Base-by-base conservation (phyloP, 2,113 vertebrate genomes). In the Stomatorhinus ivindoensis region DNA sequence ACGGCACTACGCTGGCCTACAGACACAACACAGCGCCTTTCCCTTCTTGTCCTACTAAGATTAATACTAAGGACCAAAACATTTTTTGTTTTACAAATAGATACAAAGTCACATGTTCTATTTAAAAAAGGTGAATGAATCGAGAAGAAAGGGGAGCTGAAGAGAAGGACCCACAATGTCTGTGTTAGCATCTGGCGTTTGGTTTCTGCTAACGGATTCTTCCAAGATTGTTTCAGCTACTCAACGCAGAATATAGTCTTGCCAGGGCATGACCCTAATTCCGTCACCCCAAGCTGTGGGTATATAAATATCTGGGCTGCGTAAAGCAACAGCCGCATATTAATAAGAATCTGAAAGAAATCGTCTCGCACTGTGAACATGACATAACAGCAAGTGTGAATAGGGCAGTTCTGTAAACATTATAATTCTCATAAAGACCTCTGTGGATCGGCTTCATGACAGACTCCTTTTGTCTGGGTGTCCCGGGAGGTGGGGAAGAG, bases 401-500 rank as follows among this genome's bases (percentile, higher is more conserved):
- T 51, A 85, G 83, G 90, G 89, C 93, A 92, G 92, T 92, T 90
- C 92, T 91, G 15, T 9, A 88, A 90, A 89, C 92, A 93, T 93
- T 93, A 94, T 94, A 93, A 93, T 88, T 91, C 90, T 90, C 88
- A 91, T 27, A 53, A 55, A 53, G 76, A 73, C 89, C 84, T 90
- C 55, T 39, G 48, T 35, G 61, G 65, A 88, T 90, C 88, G 89
- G 88, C 91, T 91, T 93, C 91, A 93, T 94, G 93, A 93, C 93
- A 94, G 92, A 94, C 90, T 73, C 88, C 89, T 84, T 92, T 93
- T 94, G 93, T 92, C 91, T 91, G 88, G 90, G 93, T 58, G 27
- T 91, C 94, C 93, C 88, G 65, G 88, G 89, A 92, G 92, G 91
- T 87, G 92, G 91, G 86, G 53, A 86, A 90, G 88, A 86, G 91